These are phyloP conservation scores for Spatulosminthurus flaviceps DNA, from an alignment of 2,888 invertebrate genomes.

Conservation along the genomic window DNA sequence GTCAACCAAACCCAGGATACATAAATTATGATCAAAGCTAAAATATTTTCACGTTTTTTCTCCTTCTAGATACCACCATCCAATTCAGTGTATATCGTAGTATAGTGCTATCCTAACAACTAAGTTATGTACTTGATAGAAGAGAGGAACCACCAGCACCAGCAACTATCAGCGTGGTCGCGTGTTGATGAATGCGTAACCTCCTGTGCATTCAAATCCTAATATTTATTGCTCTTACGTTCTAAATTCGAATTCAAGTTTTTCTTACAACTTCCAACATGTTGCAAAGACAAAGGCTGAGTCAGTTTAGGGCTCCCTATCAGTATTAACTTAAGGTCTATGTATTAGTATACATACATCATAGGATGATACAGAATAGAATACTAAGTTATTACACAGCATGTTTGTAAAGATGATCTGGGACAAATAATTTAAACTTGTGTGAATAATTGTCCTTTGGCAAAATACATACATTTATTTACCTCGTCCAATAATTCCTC, in stretches of 20 bases:
- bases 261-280: neutral
- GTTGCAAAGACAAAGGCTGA: neutral
- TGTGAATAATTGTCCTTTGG: too few species aligned
- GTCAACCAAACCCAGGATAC: conserved; percentile 18
- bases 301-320: neutral
- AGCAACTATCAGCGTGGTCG: conserved; percentile 14
- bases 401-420: too few species aligned
- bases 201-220: conserved; percentile 18
- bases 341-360: too few species aligned
- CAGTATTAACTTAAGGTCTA: too few species aligned
- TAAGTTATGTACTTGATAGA: too few species aligned
- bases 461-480: too few species aligned
- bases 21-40: conserved; percentile 14
- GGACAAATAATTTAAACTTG: too few species aligned
- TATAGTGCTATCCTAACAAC: too few species aligned
- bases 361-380: too few species aligned
- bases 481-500: too few species aligned
- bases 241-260: conserved; percentile 14
- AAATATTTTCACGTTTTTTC: conserved; percentile 4
- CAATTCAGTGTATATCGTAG: neutral
- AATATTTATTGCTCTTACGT: neutral
- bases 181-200: conserved; percentile 18
- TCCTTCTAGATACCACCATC: neutral
- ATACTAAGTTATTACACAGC: too few species aligned
- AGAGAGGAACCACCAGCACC: conserved; percentile 11